A percentile compares a stretch with the other conserved stretches of the same genome.
Evolutionary conservation across 2,888 invertebrate genomes (phyloP).

Genomic region (Tinea pellionella): DNA sequence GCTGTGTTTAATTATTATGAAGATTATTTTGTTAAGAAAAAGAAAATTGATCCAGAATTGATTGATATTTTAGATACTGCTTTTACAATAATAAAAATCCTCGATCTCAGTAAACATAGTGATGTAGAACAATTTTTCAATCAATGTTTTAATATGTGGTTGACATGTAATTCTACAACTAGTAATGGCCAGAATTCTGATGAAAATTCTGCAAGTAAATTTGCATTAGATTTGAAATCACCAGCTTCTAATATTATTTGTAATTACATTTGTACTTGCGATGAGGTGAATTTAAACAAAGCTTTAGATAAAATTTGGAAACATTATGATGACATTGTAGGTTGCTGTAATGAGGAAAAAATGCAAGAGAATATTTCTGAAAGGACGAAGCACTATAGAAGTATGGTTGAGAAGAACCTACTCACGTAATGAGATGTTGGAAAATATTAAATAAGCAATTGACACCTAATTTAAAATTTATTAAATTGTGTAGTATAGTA

Average conservation of each 20-base stretch:
- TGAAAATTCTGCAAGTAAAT: constrained; percentile 30
- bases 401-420: not conserved
- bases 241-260: constrained; percentile 32
- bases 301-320: constrained; percentile 33
- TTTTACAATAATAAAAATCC: constrained; percentile 33
- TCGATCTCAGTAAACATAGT: constrained; percentile 32
- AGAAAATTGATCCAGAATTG: constrained; percentile 40
- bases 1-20: constrained; percentile 44
- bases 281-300: constrained; percentile 32
- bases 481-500: no score
- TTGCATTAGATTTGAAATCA: constrained; percentile 38
- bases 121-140: constrained; percentile 37
- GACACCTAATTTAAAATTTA: no score
- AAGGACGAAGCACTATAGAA: not conserved
- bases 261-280: constrained; percentile 41
- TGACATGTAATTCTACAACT: not conserved
- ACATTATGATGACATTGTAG: constrained; percentile 25
- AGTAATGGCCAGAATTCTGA: constrained; percentile 26
- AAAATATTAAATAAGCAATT: no score
- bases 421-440: no score
- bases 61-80: constrained; percentile 46
- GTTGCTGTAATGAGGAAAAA: not conserved
- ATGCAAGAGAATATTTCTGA: not conserved
- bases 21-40: constrained; percentile 33
- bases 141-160: constrained; percentile 48